phyloP scores from a whole-genome alignment of 2,797 vertebrate species.

The Spondyliosoma cantharus region DNA sequence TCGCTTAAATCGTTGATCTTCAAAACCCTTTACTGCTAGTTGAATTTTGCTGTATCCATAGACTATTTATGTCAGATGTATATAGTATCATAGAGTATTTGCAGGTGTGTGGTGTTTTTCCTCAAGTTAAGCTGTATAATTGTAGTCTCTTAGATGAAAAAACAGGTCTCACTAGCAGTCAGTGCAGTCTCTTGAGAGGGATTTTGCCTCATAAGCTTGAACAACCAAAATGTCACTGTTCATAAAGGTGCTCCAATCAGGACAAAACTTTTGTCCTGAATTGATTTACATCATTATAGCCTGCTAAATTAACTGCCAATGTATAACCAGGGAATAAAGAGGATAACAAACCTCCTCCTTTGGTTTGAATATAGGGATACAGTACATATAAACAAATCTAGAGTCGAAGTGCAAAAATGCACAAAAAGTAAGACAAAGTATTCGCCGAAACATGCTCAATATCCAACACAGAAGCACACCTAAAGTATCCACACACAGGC shows the following conservation, averaged over 20 bases:
- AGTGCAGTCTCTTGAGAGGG: not conserved
- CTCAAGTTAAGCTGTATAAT: not conserved
- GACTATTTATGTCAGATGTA: conserved; percentile 7
- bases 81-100: not conserved
- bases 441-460: conserved; percentile 21
- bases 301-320: conserved; percentile 5
- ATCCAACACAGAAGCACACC: conserved; percentile 27
- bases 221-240: not conserved
- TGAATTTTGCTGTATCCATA: conserved; percentile 2
- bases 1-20: conserved; percentile 14
- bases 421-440: not conserved
- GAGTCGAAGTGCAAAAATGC: conserved; percentile 32
- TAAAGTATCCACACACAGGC: conserved; percentile 24
- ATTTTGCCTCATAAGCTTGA: not conserved
- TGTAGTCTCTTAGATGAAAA: not conserved
- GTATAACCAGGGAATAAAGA: conserved; percentile 19
- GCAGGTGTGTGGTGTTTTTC: not conserved
- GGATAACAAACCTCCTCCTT: conserved; percentile 18
- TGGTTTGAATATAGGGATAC: conserved; percentile 21
- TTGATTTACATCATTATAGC: not conserved
- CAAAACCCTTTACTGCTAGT: not conserved
- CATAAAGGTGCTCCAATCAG: not conserved
- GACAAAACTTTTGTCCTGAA: not conserved
- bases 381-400: conserved; percentile 43
- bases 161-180: not conserved